Conservation (phyloP, 2,888 invertebrate genomes). For the Uloborus plumipes region DNA sequence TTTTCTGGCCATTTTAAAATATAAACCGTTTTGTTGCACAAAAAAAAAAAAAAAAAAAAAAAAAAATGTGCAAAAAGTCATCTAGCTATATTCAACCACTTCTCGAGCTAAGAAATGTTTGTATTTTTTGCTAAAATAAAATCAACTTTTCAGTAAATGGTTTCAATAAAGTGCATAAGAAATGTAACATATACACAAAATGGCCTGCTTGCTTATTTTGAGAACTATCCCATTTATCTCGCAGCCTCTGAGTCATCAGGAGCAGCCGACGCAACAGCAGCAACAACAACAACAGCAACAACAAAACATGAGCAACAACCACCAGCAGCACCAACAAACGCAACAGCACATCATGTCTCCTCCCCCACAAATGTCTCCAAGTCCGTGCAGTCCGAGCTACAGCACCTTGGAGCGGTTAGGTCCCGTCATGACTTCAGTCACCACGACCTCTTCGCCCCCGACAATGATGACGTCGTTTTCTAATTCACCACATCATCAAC, state of each 20-base stretch:
- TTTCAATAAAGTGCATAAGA: too few species aligned
- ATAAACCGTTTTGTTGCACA: too few species aligned
- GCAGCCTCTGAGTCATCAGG: constrained; percentile 8
- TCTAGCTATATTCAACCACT: too few species aligned
- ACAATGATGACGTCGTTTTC: constrained; percentile 46
- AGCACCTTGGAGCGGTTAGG: constrained; percentile 18
- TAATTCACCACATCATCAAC: constrained; percentile 26
- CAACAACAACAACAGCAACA: constrained; percentile 41
- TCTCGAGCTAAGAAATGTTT: too few species aligned
- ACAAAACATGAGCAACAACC: constrained; percentile 14
- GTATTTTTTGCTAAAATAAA: too few species aligned
- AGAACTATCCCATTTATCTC: too few species aligned
- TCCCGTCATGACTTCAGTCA: constrained; percentile 45
- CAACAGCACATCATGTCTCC: constrained; percentile 51
- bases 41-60: too few species aligned
- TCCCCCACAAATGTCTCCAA: constrained; percentile 49
- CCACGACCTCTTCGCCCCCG: constrained; percentile 29
- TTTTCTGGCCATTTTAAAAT: too few species aligned
- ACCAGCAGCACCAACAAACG: constrained; percentile 21
- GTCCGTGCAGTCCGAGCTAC: constrained; percentile 31
- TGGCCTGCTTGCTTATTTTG: too few species aligned
- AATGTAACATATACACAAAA: too few species aligned
- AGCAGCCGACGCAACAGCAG: constrained; percentile 27
- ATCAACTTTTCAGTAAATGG: too few species aligned
- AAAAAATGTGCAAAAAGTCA: too few species aligned